Evolutionary conservation across 1,140 invertebrate genomes (phyloP).

Genomic region (Panagrolaimus sp.): DNA sequence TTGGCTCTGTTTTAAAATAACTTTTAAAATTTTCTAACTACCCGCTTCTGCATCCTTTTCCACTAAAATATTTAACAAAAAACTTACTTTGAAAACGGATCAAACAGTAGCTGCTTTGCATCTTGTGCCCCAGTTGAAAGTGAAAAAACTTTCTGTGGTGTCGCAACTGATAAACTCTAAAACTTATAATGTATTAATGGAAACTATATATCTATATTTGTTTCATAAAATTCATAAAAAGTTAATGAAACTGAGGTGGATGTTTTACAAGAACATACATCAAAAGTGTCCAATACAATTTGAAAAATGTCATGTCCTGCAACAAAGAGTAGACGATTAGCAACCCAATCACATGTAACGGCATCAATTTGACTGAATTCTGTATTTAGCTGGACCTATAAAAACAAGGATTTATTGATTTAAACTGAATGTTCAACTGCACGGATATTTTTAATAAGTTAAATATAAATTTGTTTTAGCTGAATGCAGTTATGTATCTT

Average conservation of each 20-base stretch:
- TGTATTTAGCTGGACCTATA: no score
- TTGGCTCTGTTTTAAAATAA: no score
- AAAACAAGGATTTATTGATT: no score
- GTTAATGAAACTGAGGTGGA: neutral
- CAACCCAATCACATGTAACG: conserved; percentile 20
- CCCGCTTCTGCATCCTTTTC: no score
- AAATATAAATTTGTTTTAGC: no score
- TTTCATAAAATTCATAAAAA: no score
- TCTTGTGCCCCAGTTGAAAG: conserved; percentile 55
- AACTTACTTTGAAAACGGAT: conserved; percentile 54
- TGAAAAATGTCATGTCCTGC: conserved; percentile 48
- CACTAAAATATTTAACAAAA: neutral
- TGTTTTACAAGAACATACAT: neutral
- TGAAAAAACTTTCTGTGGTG: conserved; percentile 42
- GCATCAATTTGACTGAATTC: neutral
- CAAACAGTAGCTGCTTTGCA: conserved; percentile 54
- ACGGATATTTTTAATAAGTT: no score
- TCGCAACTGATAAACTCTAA: conserved; percentile 39
- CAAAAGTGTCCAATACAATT: conserved; percentile 38
- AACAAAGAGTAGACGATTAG: conserved; percentile 50
- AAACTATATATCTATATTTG: no score
- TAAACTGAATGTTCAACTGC: no score
- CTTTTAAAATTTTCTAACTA: no score
- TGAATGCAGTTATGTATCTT: no score
- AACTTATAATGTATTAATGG: conserved; percentile 12